A percentile compares a stretch with the other conserved stretches of the same genome.
These are phyloP conservation scores for Argyresthia goedartella DNA, from an alignment of 2,888 invertebrate species.

Conservation along the genomic window DNA sequence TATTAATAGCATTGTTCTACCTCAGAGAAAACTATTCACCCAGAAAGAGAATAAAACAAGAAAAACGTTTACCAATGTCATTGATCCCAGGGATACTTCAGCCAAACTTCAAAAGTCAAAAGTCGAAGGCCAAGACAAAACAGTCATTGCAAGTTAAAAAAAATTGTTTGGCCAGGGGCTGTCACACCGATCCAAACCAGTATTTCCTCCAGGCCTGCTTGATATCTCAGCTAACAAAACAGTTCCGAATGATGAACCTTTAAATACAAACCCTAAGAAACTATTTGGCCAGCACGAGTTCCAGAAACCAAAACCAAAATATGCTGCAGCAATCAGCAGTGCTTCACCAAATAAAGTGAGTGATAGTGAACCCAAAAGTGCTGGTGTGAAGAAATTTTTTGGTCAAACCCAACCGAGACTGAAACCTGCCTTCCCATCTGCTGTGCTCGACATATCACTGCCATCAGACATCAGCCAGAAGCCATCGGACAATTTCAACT, in stretches of 20 bases:
- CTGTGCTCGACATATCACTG: background rate
- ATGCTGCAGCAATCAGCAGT: constrained; percentile 40
- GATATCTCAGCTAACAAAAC: constrained; percentile 40
- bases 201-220: constrained; percentile 41
- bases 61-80: constrained; percentile 30
- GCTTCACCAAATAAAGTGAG: constrained; percentile 47
- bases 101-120: constrained; percentile 28
- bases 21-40: constrained; percentile 43
- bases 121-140: constrained; percentile 11
- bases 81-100: constrained; percentile 31
- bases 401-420: constrained; percentile 13
- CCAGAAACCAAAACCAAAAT: constrained; percentile 36
- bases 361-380: constrained; percentile 32
- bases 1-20: constrained; percentile 47
- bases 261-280: constrained; percentile 23
- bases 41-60: constrained; percentile 35
- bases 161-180: constrained; percentile 3
- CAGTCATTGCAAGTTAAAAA: constrained; percentile 1
- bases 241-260: constrained; percentile 20
- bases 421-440: background rate
- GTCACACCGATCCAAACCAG: constrained; percentile 1
- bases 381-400: constrained; percentile 30
- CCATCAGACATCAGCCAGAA: too few species aligned
- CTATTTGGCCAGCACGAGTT: constrained; percentile 37
- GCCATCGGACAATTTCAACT: too few species aligned